A percentile compares a stretch with the other conserved stretches of the same genome.
These are phyloP conservation scores for Nebria ingens DNA, from an alignment of 1,140 invertebrate species.

Conservation along the genomic window DNA sequence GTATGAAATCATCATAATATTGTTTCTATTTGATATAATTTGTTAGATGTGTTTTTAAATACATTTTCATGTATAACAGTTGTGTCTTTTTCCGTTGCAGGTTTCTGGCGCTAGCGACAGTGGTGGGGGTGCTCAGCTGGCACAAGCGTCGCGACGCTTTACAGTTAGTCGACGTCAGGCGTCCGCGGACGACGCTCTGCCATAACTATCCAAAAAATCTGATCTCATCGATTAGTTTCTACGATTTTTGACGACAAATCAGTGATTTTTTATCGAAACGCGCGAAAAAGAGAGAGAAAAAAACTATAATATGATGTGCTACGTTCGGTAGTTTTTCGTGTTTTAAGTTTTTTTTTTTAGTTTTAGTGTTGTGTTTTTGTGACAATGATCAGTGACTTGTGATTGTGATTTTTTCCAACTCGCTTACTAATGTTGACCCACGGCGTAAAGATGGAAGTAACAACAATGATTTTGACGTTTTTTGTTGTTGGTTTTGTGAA, in stretches of 20 bases:
- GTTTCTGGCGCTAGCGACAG: conserved; percentile 31
- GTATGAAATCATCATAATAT: too few species aligned
- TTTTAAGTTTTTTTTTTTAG: conserved; percentile 14
- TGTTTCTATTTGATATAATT: too few species aligned
- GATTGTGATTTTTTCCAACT: conserved; percentile 17
- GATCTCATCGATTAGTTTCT: not conserved
- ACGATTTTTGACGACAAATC: not conserved
- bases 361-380: not conserved
- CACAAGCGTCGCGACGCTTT: conserved; percentile 30
- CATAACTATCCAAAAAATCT: not conserved
- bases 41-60: too few species aligned
- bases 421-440: too few species aligned
- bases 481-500: conserved; percentile 20
- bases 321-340: not conserved
- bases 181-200: conserved; percentile 19
- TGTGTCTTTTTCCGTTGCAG: conserved; percentile 32
- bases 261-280: not conserved
- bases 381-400: conserved; percentile 21
- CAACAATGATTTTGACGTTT: conserved; percentile 13
- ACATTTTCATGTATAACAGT: too few species aligned
- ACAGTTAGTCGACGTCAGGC: conserved; percentile 31
- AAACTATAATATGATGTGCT: not conserved
- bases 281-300: too few species aligned
- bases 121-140: conserved; percentile 32
- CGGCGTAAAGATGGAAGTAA: too few species aligned